Evolutionary conservation across 2,113 vertebrate species (phyloP), one percentile per base, ranked within the genome.

Genomic region (Hippolais icterina): DNA sequence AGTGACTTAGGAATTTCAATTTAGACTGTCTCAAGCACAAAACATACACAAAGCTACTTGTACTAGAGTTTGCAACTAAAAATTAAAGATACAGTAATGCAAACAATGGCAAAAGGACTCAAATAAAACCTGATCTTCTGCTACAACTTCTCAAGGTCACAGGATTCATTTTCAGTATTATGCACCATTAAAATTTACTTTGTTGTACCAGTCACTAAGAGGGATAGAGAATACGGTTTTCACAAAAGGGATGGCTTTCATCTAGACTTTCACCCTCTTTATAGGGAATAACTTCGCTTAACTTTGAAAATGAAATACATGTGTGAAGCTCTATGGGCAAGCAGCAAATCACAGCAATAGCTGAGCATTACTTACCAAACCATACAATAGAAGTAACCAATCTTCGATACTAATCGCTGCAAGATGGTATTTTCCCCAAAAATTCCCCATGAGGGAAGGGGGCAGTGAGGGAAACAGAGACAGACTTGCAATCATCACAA

Each of bases 301-400:
- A 96, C 93, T 97, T 92, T 96, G 93, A 85, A 97, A 97, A 97
- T 97, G 47, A 96, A 96, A 97, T 95, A 96, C 94, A 96, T 84
- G 89, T 97, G 96, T 97, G 96, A 96, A 96, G 82, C 59, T 94
- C 5, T 35, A 90, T 4, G 47, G 63, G 87, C 57, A 94, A 96
- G 92, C 93, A 97, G 92, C 94, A 97, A 97, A 94, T 94, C 92
- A 96, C 82, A 84, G 95, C 94, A 85, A 95, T 74, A 84, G 78
- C 85, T 84, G 65, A 2, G 2, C 76, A 83, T 93, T 93, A 93
- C 87, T 96, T 94, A 80, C 85, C 87, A 94, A 83, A 84, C 93
- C 91, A 87, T 90, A 80, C 37, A 66, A 97, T 81, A 94, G 90
- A 90, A 87, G 69, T 65, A 93, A 82, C 91, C 90, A 94, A 91